Conservation (phyloP, 2,888 invertebrate species). For the Sesamia inferens region DNA sequence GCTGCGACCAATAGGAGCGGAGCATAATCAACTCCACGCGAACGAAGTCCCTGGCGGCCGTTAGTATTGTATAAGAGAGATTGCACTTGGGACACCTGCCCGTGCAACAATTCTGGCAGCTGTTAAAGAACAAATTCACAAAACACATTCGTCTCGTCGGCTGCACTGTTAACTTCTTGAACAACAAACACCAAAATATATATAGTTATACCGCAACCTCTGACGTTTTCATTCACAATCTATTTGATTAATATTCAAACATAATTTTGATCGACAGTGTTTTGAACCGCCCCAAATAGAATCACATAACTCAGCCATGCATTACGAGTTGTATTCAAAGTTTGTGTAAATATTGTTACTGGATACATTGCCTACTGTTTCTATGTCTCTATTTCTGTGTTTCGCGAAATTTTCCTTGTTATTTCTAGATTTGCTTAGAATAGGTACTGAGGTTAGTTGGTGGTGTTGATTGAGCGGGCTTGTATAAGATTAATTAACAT, state of each 20-base stretch:
- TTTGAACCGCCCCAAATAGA: slow-evolving; percentile 75
- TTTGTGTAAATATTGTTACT: slow-evolving; percentile 62
- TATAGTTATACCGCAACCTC: background rate
- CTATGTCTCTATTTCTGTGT: slow-evolving; percentile 62
- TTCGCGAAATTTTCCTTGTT: slow-evolving; percentile 57
- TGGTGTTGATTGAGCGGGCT: slow-evolving; percentile 3
- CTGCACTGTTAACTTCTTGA: background rate
- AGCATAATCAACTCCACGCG: too few species aligned
- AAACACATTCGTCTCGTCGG: background rate
- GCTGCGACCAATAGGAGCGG: too few species aligned
- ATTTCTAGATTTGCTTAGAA: slow-evolving; percentile 45
- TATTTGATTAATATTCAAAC: slow-evolving; percentile 69
- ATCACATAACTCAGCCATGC: slow-evolving; percentile 68
- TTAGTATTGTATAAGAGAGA: background rate
- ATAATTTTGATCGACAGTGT: slow-evolving; percentile 74
- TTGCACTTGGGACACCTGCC: too few species aligned
- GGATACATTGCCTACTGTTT: slow-evolving; percentile 51
- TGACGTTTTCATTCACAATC: slow-evolving; percentile 51
- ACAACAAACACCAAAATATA: slow-evolving; percentile 3
- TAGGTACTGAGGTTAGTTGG: slow-evolving; percentile 20
- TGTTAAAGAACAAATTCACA: background rate
- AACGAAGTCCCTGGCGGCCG: too few species aligned
- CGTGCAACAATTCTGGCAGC: background rate
- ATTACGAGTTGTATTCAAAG: slow-evolving; percentile 70
- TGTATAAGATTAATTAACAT: background rate